These are phyloP conservation scores for Oreochromis grahami DNA, from an alignment of 2,797 vertebrate genomes.

Conservation along the genomic window DNA sequence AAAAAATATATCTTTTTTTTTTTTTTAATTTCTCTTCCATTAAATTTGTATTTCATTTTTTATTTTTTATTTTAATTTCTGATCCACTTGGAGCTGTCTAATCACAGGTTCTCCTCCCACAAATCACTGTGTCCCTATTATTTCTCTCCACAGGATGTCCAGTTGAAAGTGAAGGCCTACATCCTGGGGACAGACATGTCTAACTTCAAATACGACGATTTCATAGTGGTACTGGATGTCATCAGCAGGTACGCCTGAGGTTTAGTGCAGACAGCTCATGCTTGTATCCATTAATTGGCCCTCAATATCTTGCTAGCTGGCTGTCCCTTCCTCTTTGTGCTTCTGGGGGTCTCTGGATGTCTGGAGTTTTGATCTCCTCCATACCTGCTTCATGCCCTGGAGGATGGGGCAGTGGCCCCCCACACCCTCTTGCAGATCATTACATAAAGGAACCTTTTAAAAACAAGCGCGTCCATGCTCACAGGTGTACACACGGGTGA, in stretches of 20 bases:
- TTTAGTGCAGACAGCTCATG: background rate
- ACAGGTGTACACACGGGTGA: too few species aligned
- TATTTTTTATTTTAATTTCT: background rate
- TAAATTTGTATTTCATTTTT: background rate
- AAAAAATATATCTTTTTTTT: background rate
- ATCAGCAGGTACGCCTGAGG: conserved; percentile 87
- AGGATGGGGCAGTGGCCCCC: too few species aligned
- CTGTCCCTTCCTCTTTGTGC: background rate
- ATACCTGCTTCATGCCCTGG: too few species aligned
- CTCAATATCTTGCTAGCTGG: background rate
- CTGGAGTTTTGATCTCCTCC: too few species aligned
- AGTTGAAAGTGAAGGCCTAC: conserved; percentile 96
- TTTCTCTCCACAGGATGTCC: conserved; percentile 85
- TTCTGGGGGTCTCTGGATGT: too few species aligned
- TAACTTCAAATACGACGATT: conserved; percentile 98
- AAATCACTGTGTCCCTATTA: background rate
- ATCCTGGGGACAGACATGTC: conserved; percentile 98
- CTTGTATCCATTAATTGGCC: conserved; percentile 44
- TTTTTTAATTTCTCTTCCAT: background rate
- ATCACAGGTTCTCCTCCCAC: background rate
- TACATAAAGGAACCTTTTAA: too few species aligned
- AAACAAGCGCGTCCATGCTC: too few species aligned
- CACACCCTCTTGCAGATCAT: too few species aligned
- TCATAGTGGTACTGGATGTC: conserved; percentile 97
- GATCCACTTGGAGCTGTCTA: background rate